These are phyloP conservation scores for Drepanosiphum platanoidis DNA, from an alignment of 2,888 invertebrate species.

Conservation along the genomic window DNA sequence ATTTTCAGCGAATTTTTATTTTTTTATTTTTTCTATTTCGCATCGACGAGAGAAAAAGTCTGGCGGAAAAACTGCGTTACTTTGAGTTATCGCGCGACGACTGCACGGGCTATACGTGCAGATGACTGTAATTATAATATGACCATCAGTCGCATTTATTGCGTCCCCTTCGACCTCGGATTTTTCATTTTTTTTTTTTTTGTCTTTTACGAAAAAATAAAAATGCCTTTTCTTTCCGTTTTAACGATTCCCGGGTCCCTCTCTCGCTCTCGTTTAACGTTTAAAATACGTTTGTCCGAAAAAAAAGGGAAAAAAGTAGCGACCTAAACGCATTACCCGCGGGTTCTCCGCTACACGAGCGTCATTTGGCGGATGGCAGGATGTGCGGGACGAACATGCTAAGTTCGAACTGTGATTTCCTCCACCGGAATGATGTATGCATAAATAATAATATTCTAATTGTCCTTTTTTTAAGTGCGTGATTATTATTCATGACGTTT, in stretches of 20 bases:
- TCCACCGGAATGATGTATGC: not conserved
- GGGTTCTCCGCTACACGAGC: not conserved
- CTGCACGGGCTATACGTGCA: no score
- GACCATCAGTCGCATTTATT: no score
- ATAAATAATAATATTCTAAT: not conserved
- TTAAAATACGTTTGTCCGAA: not conserved
- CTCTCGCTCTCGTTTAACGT: not conserved
- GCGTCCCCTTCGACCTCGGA: no score
- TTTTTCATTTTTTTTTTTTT: not conserved
- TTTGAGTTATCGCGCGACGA: no score
- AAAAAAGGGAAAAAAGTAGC: no score
- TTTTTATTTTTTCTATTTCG: no score
- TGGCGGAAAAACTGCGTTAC: no score
- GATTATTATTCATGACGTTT: not conserved
- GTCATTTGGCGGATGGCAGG: not conserved
- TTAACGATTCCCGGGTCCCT: not conserved
- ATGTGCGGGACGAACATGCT: not conserved
- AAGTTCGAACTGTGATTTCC: not conserved
- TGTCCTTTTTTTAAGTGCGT: not conserved
- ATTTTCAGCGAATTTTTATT: no score
- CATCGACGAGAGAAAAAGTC: no score
- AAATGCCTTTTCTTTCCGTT: not conserved
- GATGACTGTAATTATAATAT: no score
- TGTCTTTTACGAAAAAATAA: not conserved
- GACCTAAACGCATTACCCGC: not conserved